phyloP scores from a whole-genome alignment of 2,113 vertebrate species.

The Brachionichthys hirsutus region DNA sequence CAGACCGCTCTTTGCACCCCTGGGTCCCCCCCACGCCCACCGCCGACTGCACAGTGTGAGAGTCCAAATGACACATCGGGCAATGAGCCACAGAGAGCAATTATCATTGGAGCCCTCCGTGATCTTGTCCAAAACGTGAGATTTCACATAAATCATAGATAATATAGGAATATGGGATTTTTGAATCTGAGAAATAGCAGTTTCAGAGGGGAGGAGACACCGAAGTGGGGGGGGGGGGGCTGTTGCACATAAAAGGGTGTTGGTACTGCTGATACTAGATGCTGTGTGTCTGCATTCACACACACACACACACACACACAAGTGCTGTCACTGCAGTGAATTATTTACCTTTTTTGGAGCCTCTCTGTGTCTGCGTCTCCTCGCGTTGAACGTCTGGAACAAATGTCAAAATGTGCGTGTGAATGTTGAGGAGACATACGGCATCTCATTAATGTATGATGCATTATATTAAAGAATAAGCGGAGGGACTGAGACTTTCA shows the following conservation, averaged over 20 bases:
- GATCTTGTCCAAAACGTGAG: constrained; percentile 55
- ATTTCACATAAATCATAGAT: constrained; percentile 66
- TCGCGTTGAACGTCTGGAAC: constrained; percentile 76
- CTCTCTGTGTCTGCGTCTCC: constrained; percentile 69
- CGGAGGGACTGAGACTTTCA: constrained; percentile 19
- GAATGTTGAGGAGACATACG: constrained; percentile 17
- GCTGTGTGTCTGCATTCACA: constrained; percentile 2
- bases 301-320: constrained; percentile 1
- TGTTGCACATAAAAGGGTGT: constrained; percentile 39
- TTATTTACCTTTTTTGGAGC: constrained; percentile 73
- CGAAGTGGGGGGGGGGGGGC: constrained; percentile 33
- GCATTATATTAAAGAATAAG: neutral
- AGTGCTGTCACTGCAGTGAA: neutral
- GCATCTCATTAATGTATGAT: constrained; percentile 16
- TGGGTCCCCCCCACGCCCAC: constrained; percentile 54
- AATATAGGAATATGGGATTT: constrained; percentile 45
- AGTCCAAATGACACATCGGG: constrained; percentile 65
- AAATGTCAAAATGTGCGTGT: constrained; percentile 40
- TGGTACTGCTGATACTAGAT: constrained; percentile 35
- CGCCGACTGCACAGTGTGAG: constrained; percentile 49
- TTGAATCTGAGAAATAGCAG: constrained; percentile 31
- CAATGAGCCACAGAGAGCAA: constrained; percentile 72
- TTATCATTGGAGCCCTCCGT: constrained; percentile 64
- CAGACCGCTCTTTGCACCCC: constrained; percentile 54
- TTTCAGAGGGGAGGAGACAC: constrained; percentile 27